Evolutionary conservation across 2,797 vertebrate genomes (phyloP).

Genomic region (Enteromius mattozi): DNA sequence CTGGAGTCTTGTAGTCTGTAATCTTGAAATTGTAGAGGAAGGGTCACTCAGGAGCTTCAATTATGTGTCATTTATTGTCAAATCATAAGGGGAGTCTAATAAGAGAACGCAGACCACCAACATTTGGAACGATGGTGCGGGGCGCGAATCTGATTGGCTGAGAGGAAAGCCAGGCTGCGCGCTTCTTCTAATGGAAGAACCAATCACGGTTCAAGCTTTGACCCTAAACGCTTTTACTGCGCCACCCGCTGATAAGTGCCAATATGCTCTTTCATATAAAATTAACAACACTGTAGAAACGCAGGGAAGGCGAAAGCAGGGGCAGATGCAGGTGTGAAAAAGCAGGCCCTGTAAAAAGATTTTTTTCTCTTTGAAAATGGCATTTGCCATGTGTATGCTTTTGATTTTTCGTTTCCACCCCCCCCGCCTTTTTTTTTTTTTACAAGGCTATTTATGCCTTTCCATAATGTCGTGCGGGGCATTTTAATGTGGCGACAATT

Average conservation of each 20-base stretch:
- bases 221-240: conserved; percentile 78
- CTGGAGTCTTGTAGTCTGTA: conserved; percentile 37
- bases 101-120: conserved; percentile 56
- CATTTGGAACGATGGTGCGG: conserved; percentile 67
- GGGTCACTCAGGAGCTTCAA: conserved; percentile 40
- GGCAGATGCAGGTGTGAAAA: conserved; percentile 46
- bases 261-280: conserved; percentile 79
- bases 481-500: conserved; percentile 72
- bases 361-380: conserved; percentile 48
- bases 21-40: conserved; percentile 45
- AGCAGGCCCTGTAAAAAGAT: conserved; percentile 56
- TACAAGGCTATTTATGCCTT: conserved; percentile 71
- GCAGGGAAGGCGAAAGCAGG: conserved; percentile 54
- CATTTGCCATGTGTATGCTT: conserved; percentile 58
- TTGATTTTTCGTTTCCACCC: conserved; percentile 52
- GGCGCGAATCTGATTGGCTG: conserved; percentile 75
- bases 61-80: conserved; percentile 55
- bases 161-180: conserved; percentile 71
- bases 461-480: conserved; percentile 69
- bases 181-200: conserved; percentile 79
- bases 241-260: conserved; percentile 75
- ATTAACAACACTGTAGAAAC: conserved; percentile 75
- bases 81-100: conserved; percentile 25
- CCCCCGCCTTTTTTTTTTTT: conserved; percentile 63
- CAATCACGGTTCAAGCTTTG: conserved; percentile 75